Conservation (phyloP, 1,140 invertebrate species). For the Anadara kagoshimensis region DNA sequence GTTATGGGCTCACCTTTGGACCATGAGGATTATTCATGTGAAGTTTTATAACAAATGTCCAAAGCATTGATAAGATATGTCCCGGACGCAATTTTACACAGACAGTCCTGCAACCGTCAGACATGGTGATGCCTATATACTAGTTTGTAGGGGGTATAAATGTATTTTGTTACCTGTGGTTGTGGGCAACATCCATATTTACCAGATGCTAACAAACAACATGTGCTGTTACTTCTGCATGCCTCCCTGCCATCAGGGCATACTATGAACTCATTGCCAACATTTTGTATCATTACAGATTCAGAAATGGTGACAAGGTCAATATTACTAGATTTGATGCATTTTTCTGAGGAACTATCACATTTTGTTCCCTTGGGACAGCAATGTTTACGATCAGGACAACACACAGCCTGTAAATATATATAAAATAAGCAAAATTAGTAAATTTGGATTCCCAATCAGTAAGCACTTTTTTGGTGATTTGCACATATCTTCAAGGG, state of each 20-base stretch:
- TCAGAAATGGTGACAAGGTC: background rate
- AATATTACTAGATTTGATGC: constrained; percentile 26
- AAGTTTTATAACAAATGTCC: too few relatives aligned
- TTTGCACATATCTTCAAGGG: too few relatives aligned
- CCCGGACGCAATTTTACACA: too few relatives aligned
- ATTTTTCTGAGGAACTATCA: constrained; percentile 39
- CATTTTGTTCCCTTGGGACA: constrained; percentile 55
- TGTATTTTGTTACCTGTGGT: constrained; percentile 33
- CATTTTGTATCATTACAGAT: constrained; percentile 25
- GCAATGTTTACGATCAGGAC: constrained; percentile 52
- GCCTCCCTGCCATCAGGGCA: constrained; percentile 64
- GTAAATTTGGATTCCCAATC: too few relatives aligned
- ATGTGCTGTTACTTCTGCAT: constrained; percentile 67
- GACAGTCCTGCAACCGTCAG: too few relatives aligned
- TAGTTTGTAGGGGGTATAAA: too few relatives aligned
- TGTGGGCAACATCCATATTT: constrained; percentile 50
- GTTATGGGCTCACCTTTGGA: too few relatives aligned
- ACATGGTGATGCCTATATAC: too few relatives aligned
- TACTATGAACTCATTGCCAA: constrained; percentile 56
- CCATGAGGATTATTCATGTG: too few relatives aligned
- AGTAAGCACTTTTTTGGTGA: too few relatives aligned
- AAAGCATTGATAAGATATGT: too few relatives aligned
- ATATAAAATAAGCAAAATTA: too few relatives aligned
- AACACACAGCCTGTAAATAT: constrained; percentile 52
- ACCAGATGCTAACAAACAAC: constrained; percentile 39